Base-by-base conservation (phyloP, 1,140 invertebrate genomes). In the Galendromus occidentalis region DNA sequence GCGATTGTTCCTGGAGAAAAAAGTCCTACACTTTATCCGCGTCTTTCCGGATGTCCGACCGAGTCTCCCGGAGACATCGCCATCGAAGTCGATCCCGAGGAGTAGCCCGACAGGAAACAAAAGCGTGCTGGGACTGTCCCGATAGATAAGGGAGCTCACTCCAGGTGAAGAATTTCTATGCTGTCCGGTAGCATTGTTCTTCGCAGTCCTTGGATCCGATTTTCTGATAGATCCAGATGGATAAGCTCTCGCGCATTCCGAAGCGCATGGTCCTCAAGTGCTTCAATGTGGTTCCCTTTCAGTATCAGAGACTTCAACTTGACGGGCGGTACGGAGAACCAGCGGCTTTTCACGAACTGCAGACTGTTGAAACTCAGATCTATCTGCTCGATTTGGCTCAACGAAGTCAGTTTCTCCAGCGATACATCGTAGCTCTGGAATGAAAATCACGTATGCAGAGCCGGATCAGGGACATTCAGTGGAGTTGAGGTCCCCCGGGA, bases 1-100 rank as follows among this genome's bases (percentile, higher is more conserved):
- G 51, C 51, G 51, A 59, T 59, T 59, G 51, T 22, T 59, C 33
- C 51, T 59, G 51, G 17, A 59, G 33, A 39, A 9, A 39, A 39
- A 39, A 39, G 33, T 39, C n/a, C n/a, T n/a, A n/a, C n/a, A n/a
- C n/a, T n/a, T n/a, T n/a, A n/a, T n/a, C n/a, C n/a, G n/a, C 33
- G 9, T 39, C 33, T 39, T 39, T 39, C 33, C 33, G 33, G 33
- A 39, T 39, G n/a, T n/a, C n/a, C n/a, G n/a, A n/a, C n/a, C n/a
- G n/a, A n/a, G n/a, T n/a, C n/a, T n/a, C n/a, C n/a, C n/a, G n/a
- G n/a, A n/a, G n/a, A n/a, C n/a, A n/a, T n/a, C n/a, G n/a, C n/a
- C n/a, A n/a, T n/a, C n/a, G n/a, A n/a, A n/a, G n/a, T n/a, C n/a
- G n/a, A n/a, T n/a, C n/a, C n/a, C n/a, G n/a, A n/a, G n/a, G n/a